A percentile compares a stretch with the other conserved stretches of the same genome.
These are phyloP conservation scores for Ectemnius continuus DNA, from an alignment of 2,888 invertebrate species.

Conservation along the genomic window DNA sequence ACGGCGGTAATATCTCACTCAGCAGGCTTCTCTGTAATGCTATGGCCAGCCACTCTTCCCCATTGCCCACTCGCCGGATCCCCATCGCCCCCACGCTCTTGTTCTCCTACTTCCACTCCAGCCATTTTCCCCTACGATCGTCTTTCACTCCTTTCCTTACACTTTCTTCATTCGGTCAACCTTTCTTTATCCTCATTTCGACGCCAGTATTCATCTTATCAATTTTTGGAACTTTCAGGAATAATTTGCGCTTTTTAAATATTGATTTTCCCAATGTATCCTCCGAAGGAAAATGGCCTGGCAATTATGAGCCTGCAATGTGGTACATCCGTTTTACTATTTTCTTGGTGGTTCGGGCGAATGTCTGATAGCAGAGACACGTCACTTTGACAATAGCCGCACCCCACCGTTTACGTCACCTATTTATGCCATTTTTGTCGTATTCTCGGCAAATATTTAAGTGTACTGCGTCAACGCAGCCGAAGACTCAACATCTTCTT, in stretches of 20 bases:
- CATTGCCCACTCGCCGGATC: conserved; percentile 42
- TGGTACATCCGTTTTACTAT: no score
- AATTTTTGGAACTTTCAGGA: no score
- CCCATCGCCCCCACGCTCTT: conserved; percentile 2
- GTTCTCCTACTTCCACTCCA: conserved; percentile 17
- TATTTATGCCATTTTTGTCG: background rate
- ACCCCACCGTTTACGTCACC: background rate
- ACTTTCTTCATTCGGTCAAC: background rate
- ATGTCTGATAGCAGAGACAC: no score
- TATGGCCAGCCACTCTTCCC: conserved; percentile 64
- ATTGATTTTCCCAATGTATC: no score
- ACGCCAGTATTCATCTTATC: no score
- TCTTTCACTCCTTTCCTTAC: conserved; percentile 16
- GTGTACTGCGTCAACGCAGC: no score
- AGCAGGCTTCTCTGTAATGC: conserved; percentile 75
- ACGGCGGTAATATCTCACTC: conserved; percentile 76
- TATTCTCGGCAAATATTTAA: no score
- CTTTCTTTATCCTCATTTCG: conserved; percentile 13
- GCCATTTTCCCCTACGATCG: conserved; percentile 22
- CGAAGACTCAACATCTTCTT: no score
- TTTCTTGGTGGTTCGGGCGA: background rate
- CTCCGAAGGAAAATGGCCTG: no score
- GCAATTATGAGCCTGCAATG: no score
- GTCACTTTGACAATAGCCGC: conserved; percentile 1
- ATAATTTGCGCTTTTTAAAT: no score